phyloP scores from a whole-genome alignment of 2,113 vertebrate species.

The Percopsis transmontana region DNA sequence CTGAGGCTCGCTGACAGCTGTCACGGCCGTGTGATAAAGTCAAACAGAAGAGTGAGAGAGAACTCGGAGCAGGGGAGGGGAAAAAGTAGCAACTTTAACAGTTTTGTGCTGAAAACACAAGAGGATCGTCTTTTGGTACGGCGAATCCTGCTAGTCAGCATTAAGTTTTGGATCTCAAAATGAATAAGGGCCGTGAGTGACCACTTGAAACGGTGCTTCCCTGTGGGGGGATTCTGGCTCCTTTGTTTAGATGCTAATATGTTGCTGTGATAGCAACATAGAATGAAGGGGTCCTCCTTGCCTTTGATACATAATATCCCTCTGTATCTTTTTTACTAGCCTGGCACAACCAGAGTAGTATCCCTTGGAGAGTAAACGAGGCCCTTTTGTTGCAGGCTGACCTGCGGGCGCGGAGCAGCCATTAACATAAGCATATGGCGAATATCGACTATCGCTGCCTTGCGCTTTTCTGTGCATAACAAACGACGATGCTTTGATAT shows the following conservation, averaged over 20 bases:
- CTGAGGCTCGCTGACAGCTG: slow-evolving; percentile 80
- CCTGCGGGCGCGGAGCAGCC: slow-evolving; percentile 67
- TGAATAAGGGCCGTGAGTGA: slow-evolving; percentile 74
- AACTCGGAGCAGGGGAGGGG: slow-evolving; percentile 31
- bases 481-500: slow-evolving; percentile 59
- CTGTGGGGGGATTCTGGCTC: slow-evolving; percentile 73
- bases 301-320: slow-evolving; percentile 74
- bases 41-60: slow-evolving; percentile 41
- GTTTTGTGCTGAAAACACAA: slow-evolving; percentile 70
- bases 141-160: slow-evolving; percentile 72
- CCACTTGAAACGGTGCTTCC: slow-evolving; percentile 69
- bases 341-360: slow-evolving; percentile 66
- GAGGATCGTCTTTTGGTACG: slow-evolving; percentile 24
- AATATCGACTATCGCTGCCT: slow-evolving; percentile 63
- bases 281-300: slow-evolving; percentile 68
- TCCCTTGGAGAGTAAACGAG: slow-evolving; percentile 74
- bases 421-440: slow-evolving; percentile 71
- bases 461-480: slow-evolving; percentile 57
- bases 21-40: slow-evolving; percentile 70
- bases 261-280: slow-evolving; percentile 75
- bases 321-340: slow-evolving; percentile 66
- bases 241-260: slow-evolving; percentile 81
- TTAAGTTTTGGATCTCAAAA: slow-evolving; percentile 66
- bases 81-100: slow-evolving; percentile 74
- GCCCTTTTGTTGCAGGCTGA: slow-evolving; percentile 72